Conservation (phyloP, 2,797 vertebrate genomes). For the Meda fulgida region DNA sequence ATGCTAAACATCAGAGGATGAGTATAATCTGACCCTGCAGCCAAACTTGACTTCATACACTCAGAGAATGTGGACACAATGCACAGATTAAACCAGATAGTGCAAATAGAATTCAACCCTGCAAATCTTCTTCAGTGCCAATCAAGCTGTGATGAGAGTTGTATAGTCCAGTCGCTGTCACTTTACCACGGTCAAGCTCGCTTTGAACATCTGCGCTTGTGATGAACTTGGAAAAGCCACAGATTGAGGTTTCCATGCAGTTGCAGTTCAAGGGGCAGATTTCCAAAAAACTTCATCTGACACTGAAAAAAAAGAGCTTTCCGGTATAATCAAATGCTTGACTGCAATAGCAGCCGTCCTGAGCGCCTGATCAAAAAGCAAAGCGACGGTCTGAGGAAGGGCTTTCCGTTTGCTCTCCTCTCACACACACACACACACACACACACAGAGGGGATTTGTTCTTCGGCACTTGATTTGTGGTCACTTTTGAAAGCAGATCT, state of each 20-base stretch:
- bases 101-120: background rate
- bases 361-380: conserved; percentile 56
- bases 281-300: conserved; percentile 26
- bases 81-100: too few species aligned
- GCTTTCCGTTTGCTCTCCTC: background rate
- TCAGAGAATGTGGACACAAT: too few species aligned
- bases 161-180: conserved; percentile 23
- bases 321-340: conserved; percentile 64
- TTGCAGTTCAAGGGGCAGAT: conserved; percentile 39
- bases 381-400: conserved; percentile 12
- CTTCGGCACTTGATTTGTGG: conserved; percentile 52
- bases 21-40: too few species aligned
- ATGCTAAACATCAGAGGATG: too few species aligned
- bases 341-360: conserved; percentile 61
- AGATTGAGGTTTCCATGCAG: conserved; percentile 44
- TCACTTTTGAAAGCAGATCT: conserved; percentile 61
- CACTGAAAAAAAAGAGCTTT: conserved; percentile 42
- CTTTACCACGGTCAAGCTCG: background rate
- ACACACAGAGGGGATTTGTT: conserved; percentile 58
- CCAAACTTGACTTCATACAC: too few species aligned
- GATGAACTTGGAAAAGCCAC: conserved; percentile 37
- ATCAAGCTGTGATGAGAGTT: conserved; percentile 42
- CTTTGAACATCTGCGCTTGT: conserved; percentile 40
- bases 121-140: conserved; percentile 30
- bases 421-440: conserved; percentile 22